phyloP scores from a whole-genome alignment of 2,797 vertebrate genomes.

The Acrossocheilus wenchowensis region DNA sequence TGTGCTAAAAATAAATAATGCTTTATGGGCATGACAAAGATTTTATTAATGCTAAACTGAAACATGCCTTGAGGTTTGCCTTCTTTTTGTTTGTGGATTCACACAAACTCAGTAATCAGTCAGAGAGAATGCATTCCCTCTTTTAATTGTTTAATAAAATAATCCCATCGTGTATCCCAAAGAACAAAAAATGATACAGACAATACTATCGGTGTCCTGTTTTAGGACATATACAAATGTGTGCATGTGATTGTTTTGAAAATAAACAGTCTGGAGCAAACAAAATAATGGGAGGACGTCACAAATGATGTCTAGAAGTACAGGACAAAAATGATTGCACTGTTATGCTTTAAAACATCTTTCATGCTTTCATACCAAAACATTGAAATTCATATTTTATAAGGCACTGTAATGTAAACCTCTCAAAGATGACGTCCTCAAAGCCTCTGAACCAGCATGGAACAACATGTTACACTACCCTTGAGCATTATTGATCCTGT shows the following conservation, averaged over 20 bases:
- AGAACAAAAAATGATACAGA: background rate
- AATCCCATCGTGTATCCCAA: background rate
- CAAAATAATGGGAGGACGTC: background rate
- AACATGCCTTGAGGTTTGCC: background rate
- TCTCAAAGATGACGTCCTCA: background rate
- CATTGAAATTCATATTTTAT: background rate
- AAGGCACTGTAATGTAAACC: background rate
- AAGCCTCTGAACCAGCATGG: slow-evolving; percentile 20
- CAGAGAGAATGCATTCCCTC: background rate
- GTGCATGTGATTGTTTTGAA: background rate
- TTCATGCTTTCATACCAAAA: background rate
- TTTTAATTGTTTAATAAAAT: background rate
- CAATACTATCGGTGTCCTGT: background rate
- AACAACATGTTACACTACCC: background rate
- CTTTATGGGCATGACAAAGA: background rate
- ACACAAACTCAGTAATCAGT: background rate
- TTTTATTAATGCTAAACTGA: background rate
- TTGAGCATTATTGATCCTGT: slow-evolving; percentile 19
- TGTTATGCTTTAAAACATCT: slow-evolving; percentile 8
- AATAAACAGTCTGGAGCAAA: background rate
- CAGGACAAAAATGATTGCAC: background rate
- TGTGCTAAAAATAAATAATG: background rate
- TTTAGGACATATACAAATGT: background rate
- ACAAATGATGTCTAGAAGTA: background rate
- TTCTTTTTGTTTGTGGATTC: no score